These are phyloP conservation scores for Siphamia tubifer DNA, from an alignment of 2,113 vertebrate species.

Conservation along the genomic window DNA sequence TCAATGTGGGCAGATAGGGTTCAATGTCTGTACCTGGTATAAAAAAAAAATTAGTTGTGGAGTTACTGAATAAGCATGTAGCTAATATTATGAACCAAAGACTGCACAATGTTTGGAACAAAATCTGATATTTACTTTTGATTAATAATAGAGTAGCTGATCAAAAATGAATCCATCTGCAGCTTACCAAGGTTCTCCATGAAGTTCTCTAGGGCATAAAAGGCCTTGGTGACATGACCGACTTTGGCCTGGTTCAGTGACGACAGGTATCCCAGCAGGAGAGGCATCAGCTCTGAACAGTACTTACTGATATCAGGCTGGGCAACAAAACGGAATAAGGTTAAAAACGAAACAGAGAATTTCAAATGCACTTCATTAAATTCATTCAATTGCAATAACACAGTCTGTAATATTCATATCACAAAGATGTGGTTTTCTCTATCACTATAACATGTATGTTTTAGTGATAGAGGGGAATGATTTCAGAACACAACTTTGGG, in stretches of 20 bases:
- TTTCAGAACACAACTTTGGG: too few relatives aligned
- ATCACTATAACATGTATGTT: too few relatives aligned
- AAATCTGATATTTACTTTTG: neutral
- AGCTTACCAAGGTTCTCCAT: constrained; percentile 87
- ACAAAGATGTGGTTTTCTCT: too few relatives aligned
- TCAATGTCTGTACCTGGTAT: constrained; percentile 82
- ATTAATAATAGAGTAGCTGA: too few relatives aligned
- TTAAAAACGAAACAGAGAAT: neutral
- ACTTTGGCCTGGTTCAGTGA: constrained; percentile 79
- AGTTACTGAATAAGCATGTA: neutral
- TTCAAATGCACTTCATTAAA: too few relatives aligned
- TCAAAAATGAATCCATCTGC: too few relatives aligned
- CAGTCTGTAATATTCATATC: too few relatives aligned
- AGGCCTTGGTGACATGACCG: constrained; percentile 86
- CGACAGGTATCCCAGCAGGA: constrained; percentile 85
- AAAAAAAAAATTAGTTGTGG: neutral
- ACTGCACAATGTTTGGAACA: neutral
- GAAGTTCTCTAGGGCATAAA: constrained; percentile 92
- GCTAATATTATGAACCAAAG: too few relatives aligned
- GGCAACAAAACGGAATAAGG: neutral
- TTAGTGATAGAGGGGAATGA: too few relatives aligned
- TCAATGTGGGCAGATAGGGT: constrained; percentile 87
- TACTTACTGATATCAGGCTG: constrained; percentile 88
- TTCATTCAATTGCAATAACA: too few relatives aligned
- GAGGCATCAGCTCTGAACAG: constrained; percentile 85